Conservation (phyloP, 2,113 vertebrate species). For the Ctenomys sociabilis region DNA sequence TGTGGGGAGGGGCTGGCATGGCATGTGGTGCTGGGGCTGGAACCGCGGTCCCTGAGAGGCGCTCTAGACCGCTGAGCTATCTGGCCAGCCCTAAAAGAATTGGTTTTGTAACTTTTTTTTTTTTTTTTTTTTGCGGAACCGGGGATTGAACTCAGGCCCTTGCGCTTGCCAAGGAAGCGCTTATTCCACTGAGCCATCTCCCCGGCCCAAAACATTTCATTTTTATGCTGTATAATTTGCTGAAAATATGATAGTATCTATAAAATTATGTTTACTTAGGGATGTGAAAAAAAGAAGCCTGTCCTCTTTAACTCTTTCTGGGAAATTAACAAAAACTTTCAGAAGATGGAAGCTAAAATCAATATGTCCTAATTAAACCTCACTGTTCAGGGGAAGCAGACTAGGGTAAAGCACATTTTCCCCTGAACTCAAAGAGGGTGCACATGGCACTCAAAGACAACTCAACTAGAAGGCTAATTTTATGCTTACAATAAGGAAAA, state of each 20-base stretch:
- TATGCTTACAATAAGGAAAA: neutral
- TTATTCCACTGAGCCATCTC: too few relatives aligned
- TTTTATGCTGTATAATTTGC: neutral
- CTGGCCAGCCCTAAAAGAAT: too few relatives aligned
- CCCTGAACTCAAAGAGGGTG: neutral
- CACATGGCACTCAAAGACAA: neutral
- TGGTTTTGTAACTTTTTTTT: too few relatives aligned
- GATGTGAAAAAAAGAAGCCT: constrained; percentile 9
- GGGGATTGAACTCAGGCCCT: too few relatives aligned
- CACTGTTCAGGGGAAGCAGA: neutral
- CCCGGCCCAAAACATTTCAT: constrained; percentile 45
- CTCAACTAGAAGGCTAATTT: neutral
- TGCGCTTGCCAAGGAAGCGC: too few relatives aligned
- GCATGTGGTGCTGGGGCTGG: too few relatives aligned
- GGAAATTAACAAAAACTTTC: neutral
- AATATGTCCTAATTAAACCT: neutral
- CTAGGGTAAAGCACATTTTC: neutral
- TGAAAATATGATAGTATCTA: neutral
- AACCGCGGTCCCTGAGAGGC: too few relatives aligned
- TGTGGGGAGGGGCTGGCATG: too few relatives aligned
- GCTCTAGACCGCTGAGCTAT: too few relatives aligned
- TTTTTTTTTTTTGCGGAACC: too few relatives aligned
- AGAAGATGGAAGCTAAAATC: constrained; percentile 4
- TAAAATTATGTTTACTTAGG: neutral
- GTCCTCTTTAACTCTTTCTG: neutral